These are phyloP conservation scores for Drosophila navojoa DNA, from an alignment of 1,140 invertebrate genomes.

Conservation along the genomic window DNA sequence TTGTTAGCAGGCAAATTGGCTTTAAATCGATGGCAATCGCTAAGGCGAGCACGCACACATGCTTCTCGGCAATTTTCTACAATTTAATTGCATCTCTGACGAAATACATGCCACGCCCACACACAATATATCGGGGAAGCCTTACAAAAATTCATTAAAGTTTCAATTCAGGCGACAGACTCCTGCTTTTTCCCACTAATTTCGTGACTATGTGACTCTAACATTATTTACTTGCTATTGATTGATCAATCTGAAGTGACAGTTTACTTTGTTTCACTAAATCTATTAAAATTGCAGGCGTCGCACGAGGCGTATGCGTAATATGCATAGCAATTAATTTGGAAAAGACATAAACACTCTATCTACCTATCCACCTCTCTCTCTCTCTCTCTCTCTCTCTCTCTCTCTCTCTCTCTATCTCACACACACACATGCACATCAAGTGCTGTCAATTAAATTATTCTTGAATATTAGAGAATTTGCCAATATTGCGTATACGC, in stretches of 20 bases:
- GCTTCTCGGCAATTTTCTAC: neutral
- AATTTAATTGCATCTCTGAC: too few relatives aligned
- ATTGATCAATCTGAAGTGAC: neutral
- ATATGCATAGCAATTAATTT: slow-evolving; percentile 17
- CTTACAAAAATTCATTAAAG: neutral
- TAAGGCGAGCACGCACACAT: neutral
- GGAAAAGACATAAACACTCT: neutral
- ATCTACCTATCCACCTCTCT: too few relatives aligned
- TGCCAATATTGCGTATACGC: slow-evolving; percentile 22
- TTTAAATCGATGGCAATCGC: slow-evolving; percentile 41
- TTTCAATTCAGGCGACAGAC: neutral
- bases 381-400: too few relatives aligned
- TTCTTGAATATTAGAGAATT: slow-evolving; percentile 8
- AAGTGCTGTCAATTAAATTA: slow-evolving; percentile 33
- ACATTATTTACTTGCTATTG: too few relatives aligned
- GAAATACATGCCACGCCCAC: too few relatives aligned
- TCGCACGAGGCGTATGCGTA: slow-evolving; percentile 9
- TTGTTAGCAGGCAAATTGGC: slow-evolving; percentile 26
- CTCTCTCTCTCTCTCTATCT: too few relatives aligned
- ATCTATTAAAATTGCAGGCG: slow-evolving; percentile 3
- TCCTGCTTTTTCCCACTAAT: too few relatives aligned
- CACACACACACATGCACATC: neutral
- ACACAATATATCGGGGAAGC: too few relatives aligned
- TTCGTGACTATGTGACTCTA: too few relatives aligned
- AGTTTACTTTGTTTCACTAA: neutral